Conservation (phyloP, 2,888 invertebrate species). For the Tetrapedia diversipes region DNA sequence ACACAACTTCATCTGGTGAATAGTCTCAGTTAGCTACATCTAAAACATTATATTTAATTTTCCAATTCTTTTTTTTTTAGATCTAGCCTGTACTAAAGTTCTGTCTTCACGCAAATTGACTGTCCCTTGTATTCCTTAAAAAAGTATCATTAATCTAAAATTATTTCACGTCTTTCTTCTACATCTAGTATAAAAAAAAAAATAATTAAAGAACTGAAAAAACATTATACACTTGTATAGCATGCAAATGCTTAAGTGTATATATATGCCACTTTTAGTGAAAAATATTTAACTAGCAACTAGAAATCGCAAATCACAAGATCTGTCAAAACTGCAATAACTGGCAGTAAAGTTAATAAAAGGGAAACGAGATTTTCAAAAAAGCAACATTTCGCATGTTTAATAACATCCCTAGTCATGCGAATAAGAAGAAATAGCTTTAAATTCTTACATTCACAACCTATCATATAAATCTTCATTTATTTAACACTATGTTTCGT, state of each 20-base stretch:
- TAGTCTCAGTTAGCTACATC: conserved; percentile 77
- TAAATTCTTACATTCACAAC: conserved; percentile 17
- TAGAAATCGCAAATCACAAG: neutral
- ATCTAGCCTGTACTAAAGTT: conserved; percentile 18
- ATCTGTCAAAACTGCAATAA: neutral
- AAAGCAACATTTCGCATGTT: neutral
- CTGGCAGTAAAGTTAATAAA: conserved; percentile 3
- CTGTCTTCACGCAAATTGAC: conserved; percentile 29
- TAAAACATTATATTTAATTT: conserved; percentile 61
- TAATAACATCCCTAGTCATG: neutral
- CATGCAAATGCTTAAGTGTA: conserved; percentile 4
- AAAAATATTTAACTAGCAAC: neutral
- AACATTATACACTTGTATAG: neutral
- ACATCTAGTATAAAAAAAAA: neutral
- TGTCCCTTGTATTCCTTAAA: conserved; percentile 1
- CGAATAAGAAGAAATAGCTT: conserved; percentile 16
- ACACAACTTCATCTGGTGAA: conserved; percentile 80
- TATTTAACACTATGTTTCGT: conserved; percentile 4
- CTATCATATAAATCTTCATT: conserved; percentile 19
- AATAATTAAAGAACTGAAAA: neutral
- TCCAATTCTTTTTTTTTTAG: conserved; percentile 7
- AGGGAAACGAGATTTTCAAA: neutral
- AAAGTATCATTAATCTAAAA: conserved; percentile 22
- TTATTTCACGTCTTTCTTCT: conserved; percentile 21
- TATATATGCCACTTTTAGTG: neutral